These are phyloP conservation scores for Ips typographus DNA, from an alignment of 1,140 invertebrate genomes.

Conservation along the genomic window DNA sequence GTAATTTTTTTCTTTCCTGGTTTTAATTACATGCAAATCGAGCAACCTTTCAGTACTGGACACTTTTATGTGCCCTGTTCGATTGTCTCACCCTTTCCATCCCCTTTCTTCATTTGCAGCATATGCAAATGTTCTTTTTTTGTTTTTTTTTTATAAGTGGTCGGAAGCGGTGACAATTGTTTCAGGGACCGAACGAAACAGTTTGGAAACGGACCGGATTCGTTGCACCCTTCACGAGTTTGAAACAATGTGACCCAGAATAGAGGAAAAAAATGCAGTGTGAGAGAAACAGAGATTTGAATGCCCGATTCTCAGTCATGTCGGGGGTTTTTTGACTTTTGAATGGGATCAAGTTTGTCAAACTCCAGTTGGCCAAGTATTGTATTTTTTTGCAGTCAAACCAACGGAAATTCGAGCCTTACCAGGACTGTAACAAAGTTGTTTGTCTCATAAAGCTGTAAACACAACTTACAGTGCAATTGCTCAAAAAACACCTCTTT, in stretches of 20 bases:
- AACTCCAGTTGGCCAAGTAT: no score
- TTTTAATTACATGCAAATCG: conserved; percentile 37
- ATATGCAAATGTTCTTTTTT: conserved; percentile 28
- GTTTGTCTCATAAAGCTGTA: no score
- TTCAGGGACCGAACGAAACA: conserved; percentile 30
- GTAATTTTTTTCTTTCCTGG: conserved; percentile 15
- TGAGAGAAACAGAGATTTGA: no score
- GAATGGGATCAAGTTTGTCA: no score
- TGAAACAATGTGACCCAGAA: conserved; percentile 25
- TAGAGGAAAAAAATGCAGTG: not conserved
- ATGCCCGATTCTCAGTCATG: no score
- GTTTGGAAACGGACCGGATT: conserved; percentile 25
- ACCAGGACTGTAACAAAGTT: no score
- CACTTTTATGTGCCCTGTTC: conserved; percentile 33
- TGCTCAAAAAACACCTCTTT: no score
- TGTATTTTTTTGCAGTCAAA: no score
- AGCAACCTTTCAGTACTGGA: conserved; percentile 33
- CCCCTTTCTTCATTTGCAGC: not conserved
- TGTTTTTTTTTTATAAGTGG: conserved; percentile 31
- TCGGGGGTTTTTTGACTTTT: no score
- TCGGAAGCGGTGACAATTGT: conserved; percentile 32
- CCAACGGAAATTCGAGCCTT: no score
- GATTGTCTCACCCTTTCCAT: conserved; percentile 20
- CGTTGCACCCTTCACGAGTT: conserved; percentile 25
- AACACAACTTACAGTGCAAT: no score